phyloP scores from a whole-genome alignment of 2,797 vertebrate genomes.

The Sciurus vulgaris region DNA sequence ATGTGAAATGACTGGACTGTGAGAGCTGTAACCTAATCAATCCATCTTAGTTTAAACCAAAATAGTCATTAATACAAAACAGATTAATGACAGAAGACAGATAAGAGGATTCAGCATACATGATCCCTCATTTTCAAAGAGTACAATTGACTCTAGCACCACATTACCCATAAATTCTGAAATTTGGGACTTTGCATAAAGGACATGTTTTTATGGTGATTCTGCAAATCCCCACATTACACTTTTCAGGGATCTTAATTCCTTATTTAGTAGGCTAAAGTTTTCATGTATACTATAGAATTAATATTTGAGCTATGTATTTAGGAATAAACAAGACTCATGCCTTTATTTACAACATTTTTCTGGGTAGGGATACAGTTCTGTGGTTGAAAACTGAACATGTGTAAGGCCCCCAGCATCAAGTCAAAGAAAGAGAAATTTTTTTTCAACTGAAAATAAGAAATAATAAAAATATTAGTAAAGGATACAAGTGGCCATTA shows the following conservation, averaged over 20 bases:
- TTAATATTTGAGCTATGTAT: background rate
- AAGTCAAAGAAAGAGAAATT: background rate
- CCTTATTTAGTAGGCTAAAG: background rate
- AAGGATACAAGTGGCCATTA: background rate
- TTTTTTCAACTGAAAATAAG: conserved; percentile 2
- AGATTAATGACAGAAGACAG: background rate
- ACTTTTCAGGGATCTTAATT: background rate
- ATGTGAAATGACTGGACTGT: too few species aligned
- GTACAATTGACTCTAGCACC: background rate
- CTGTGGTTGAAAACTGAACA: background rate
- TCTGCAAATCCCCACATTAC: too few species aligned
- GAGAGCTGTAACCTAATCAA: too few species aligned
- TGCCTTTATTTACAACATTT: background rate
- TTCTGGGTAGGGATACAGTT: background rate
- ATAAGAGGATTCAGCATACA: background rate
- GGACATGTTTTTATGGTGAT: too few species aligned
- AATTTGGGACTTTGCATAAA: background rate
- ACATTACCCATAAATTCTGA: background rate
- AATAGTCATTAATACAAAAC: background rate
- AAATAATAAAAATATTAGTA: background rate
- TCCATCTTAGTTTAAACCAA: too few species aligned
- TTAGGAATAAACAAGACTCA: background rate
- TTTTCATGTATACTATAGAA: background rate
- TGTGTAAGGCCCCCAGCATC: background rate
- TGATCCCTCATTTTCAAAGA: background rate